These are phyloP conservation scores for Mantis religiosa DNA, from an alignment of 2,888 invertebrate species.

Conservation along the genomic window DNA sequence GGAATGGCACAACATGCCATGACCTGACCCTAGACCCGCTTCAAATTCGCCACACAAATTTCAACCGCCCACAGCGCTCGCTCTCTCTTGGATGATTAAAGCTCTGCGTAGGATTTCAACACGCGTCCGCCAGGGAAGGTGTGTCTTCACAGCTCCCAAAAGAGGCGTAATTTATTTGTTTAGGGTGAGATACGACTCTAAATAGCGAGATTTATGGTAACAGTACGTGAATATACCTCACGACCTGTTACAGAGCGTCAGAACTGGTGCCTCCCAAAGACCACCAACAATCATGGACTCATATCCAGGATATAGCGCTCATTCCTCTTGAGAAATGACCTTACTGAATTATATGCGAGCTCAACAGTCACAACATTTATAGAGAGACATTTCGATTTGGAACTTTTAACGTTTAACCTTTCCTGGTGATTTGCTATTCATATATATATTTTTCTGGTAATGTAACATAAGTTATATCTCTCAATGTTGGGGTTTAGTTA, in stretches of 20 bases:
- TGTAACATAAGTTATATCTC: too few relatives aligned
- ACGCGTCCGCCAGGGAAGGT: not conserved
- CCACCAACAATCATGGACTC: not conserved
- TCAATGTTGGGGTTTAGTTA: too few relatives aligned
- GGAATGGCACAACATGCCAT: not conserved
- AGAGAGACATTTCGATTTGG: too few relatives aligned
- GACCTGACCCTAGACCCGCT: not conserved
- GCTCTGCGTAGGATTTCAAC: not conserved
- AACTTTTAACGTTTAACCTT: too few relatives aligned
- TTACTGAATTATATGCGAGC: too few relatives aligned
- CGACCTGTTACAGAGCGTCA: not conserved
- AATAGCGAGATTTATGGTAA: too few relatives aligned
- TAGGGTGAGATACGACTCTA: not conserved
- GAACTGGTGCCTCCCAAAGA: not conserved
- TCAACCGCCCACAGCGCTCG: not conserved
- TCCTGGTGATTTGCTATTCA: too few relatives aligned
- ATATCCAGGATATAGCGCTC: too few relatives aligned
- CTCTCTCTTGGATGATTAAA: not conserved
- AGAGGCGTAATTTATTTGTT: not conserved
- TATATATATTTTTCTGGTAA: too few relatives aligned
- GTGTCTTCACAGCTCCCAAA: not conserved
- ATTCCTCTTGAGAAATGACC: too few relatives aligned
- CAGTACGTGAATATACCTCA: not conserved
- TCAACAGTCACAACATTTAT: too few relatives aligned
- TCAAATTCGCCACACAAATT: not conserved